Conservation (phyloP, 2,888 invertebrate species). For the Mythimna loreyi region DNA sequence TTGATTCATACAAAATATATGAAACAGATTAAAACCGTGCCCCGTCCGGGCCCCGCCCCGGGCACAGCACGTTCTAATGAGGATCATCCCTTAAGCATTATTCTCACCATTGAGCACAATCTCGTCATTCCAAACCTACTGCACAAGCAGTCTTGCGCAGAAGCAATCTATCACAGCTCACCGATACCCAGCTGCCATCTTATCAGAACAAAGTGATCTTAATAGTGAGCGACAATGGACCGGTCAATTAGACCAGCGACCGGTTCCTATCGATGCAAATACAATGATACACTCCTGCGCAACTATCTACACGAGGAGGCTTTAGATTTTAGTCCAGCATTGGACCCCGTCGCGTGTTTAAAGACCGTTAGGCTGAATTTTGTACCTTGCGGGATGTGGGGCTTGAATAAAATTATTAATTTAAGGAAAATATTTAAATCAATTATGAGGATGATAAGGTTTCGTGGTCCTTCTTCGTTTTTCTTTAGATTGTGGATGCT, state of each 20-base stretch:
- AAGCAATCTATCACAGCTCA: slow-evolving; percentile 58
- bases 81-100: neutral
- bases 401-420: slow-evolving; percentile 27
- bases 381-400: slow-evolving; percentile 7
- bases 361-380: slow-evolving; percentile 17
- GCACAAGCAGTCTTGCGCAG: slow-evolving; percentile 18
- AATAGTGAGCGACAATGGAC: slow-evolving; percentile 73
- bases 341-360: slow-evolving; percentile 40
- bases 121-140: slow-evolving; percentile 22
- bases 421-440: slow-evolving; percentile 21
- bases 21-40: too few relatives aligned
- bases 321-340: slow-evolving; percentile 29
- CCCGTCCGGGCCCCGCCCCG: too few relatives aligned
- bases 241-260: slow-evolving; percentile 71
- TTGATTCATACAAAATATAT: too few relatives aligned
- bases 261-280: slow-evolving; percentile 67
- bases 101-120: neutral
- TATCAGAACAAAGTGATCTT: slow-evolving; percentile 71
- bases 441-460: neutral
- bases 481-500: neutral
- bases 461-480: neutral
- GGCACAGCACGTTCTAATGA: too few relatives aligned
- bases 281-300: slow-evolving; percentile 46
- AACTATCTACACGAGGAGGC: slow-evolving; percentile 39
- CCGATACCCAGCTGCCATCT: slow-evolving; percentile 64